These are phyloP conservation scores for Drosophila birchii DNA, from an alignment of 2,888 invertebrate genomes.

Conservation along the genomic window DNA sequence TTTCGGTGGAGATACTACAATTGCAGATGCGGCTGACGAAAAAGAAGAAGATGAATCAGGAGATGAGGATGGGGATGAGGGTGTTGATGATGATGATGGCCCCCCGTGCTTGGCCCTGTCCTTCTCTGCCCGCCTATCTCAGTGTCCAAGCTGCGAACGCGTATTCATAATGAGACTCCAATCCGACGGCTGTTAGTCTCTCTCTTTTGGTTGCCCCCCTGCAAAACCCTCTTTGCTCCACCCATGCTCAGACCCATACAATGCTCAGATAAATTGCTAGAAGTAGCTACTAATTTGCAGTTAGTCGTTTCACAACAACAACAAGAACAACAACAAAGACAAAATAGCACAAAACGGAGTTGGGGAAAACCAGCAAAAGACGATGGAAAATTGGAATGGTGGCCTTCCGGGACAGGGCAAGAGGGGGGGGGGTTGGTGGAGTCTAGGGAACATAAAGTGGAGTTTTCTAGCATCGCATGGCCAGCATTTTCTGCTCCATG, in stretches of 20 bases:
- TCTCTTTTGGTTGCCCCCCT: background rate
- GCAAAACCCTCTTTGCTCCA: background rate
- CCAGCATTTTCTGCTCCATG: conserved; percentile 53
- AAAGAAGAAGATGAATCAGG: background rate
- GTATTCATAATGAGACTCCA: conserved; percentile 67
- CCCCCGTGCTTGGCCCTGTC: conserved; percentile 5
- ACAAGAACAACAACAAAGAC: conserved; percentile 30
- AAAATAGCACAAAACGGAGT: conserved; percentile 46
- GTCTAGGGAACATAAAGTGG: conserved; percentile 34
- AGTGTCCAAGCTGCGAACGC: conserved; percentile 40
- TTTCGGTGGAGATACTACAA: conserved; percentile 29
- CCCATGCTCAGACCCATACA: conserved; percentile 41
- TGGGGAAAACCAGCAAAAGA: conserved; percentile 19
- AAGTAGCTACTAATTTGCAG: conserved; percentile 76
- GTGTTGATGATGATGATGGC: conserved; percentile 29
- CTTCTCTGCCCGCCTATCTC: conserved; percentile 7
- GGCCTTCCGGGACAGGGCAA: background rate
- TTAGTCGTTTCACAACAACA: conserved; percentile 62
- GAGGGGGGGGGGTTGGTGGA: background rate
- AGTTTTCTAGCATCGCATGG: conserved; percentile 45
- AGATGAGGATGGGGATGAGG: conserved; percentile 25
- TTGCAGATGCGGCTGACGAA: conserved; percentile 26
- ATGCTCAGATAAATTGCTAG: conserved; percentile 73
- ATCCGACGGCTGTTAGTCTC: conserved; percentile 39
- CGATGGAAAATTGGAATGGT: conserved; percentile 2